Conservation (phyloP, 1,140 invertebrate genomes). For the Drosophila prosaltans region DNA sequence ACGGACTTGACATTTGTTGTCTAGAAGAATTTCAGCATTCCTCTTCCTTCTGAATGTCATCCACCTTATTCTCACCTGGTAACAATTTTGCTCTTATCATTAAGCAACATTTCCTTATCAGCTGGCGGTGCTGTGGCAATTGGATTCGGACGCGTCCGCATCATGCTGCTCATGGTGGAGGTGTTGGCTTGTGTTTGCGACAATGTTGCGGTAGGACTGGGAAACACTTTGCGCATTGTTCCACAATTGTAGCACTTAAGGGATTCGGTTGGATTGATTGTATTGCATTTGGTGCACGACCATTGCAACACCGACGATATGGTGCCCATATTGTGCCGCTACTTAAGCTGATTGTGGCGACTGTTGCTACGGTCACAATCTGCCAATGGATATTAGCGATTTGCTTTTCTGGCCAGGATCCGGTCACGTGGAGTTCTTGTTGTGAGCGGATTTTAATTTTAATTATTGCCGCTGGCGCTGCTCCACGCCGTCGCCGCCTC, state of each 20-base stretch:
- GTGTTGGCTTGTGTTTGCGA: constrained; percentile 26
- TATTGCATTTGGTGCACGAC: constrained; percentile 92
- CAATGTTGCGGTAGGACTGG: constrained; percentile 65
- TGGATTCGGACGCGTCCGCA: constrained; percentile 45
- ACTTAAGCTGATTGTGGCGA: not conserved
- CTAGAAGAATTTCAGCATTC: constrained; percentile 3
- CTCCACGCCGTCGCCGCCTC: not conserved
- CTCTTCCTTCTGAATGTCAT: not conserved
- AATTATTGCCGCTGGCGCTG: not conserved
- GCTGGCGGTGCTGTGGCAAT: constrained; percentile 41
- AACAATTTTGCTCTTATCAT: constrained; percentile 58
- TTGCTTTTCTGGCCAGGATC: not conserved
- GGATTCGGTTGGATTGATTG: constrained; percentile 93
- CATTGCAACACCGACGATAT: constrained; percentile 95
- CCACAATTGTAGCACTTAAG: constrained; percentile 92
- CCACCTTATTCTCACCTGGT: constrained; percentile 35
- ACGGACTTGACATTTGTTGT: constrained; percentile 9
- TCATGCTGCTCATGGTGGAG: constrained; percentile 34
- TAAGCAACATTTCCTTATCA: constrained; percentile 50
- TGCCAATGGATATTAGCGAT: not conserved
- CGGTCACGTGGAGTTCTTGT: not conserved
- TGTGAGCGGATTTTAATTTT: not conserved
- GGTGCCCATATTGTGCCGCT: constrained; percentile 90
- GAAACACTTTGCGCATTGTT: constrained; percentile 84
- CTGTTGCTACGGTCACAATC: constrained; percentile 17